Evolutionary conservation across 1,140 invertebrate species (phyloP), one percentile per base, ranked within the genome.

Genomic region (Eciton burchellii): DNA sequence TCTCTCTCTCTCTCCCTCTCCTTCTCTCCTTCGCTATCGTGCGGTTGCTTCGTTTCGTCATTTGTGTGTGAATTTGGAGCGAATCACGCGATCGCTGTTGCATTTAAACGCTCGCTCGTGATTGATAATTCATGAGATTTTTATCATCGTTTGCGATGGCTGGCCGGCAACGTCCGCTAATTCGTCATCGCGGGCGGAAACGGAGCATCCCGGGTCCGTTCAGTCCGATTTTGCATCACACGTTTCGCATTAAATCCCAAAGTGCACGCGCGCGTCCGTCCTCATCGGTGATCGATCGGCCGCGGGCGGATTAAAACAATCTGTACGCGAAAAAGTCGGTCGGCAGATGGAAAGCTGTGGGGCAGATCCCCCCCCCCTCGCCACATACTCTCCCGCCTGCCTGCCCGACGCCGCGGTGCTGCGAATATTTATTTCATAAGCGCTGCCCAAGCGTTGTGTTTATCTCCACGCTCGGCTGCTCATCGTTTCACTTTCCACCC

Each of bases 61-160:
- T 43, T 43, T 12, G 16, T 4, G 29, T 2, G 21, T 21, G 47
- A 77, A 66, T 66, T 77, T 77, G 52, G 12, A n/a, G 29, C 56
- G 35, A 65, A 52, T 76, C 26, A 14, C 26, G 26, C 26, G 63
- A 49, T 29, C 35, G 12, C 12, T 47, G 14, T 35, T 35, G 35
- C 35, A 11, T 29, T 24, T 21, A 14, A 24, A 16, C 29, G 14
- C 26, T 35, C 74, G 21, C 35, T 16, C 9, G 59, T 26, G 47
- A 29, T 5, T n/a, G 24, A 47, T 29, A 45, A 79, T 79, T 41
- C 24, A 68, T n/a, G 35, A 56, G 35, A 68, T 79, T 68, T 68
- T 68, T 77, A 24, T 41, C 9, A 3, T 3, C 16, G 11, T 68
- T 24, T 45, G 35, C 12, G 12, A 8, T 45, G 21, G 12, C 19